phyloP scores from a whole-genome alignment of 2,888 invertebrate genomes.

The Dasypolia templi region DNA sequence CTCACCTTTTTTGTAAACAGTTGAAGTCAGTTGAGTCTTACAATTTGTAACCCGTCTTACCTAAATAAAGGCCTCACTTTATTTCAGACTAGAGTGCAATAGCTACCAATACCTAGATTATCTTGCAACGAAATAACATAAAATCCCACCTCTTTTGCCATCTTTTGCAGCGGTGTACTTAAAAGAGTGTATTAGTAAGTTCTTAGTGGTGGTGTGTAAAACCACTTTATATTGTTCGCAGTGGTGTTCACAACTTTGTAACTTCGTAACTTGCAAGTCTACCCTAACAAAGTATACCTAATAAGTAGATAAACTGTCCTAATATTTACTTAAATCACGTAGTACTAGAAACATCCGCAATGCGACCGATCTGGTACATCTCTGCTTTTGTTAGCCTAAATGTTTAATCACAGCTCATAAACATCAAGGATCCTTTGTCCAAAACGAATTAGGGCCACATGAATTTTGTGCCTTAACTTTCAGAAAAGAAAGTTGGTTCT shows the following conservation, averaged over 20 bases:
- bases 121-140: conserved; percentile 1
- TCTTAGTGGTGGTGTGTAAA: background rate
- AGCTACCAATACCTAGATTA: background rate
- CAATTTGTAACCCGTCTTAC: conserved; percentile 19
- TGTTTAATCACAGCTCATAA: conserved; percentile 61
- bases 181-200: background rate
- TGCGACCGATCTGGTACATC: conserved; percentile 63
- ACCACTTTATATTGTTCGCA: conserved; percentile 10
- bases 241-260: background rate
- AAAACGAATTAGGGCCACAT: conserved; percentile 53
- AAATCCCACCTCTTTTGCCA: background rate
- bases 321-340: background rate
- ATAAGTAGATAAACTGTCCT: no score
- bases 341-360: conserved; percentile 63
- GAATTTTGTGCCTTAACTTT: conserved; percentile 38
- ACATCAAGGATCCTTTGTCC: conserved; percentile 60
- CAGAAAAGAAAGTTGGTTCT: conserved; percentile 44
- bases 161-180: background rate
- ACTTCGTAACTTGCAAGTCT: background rate
- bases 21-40: conserved; percentile 13
- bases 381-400: conserved; percentile 61
- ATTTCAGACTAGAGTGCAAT: conserved; percentile 28
- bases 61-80: conserved; percentile 11
- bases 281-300: no score
- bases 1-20: background rate